Percentiles rank a stretch among this genome's conserved stretches.
These are phyloP conservation scores for Serranus cabrilla DNA, from an alignment of 2,797 vertebrate species.

Conservation along the genomic window DNA sequence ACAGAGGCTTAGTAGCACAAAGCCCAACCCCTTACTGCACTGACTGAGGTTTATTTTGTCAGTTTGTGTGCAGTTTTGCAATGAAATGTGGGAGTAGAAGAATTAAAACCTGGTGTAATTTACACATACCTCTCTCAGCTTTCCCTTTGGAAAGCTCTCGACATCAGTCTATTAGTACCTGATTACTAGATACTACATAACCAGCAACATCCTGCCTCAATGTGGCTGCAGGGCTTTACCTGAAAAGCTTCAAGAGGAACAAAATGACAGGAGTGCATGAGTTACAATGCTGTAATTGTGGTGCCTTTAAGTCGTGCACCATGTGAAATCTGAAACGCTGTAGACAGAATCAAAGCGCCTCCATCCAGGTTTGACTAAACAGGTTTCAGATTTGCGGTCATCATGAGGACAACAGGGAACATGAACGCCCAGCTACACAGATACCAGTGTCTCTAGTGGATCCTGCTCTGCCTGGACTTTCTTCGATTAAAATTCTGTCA, in stretches of 20 bases:
- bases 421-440: constrained; percentile 4
- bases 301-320: neutral
- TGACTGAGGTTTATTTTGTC: constrained; percentile 21
- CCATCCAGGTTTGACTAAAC: constrained; percentile 13
- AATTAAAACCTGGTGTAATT: constrained; percentile 34
- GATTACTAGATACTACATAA: constrained; percentile 21
- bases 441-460: neutral
- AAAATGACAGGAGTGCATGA: neutral
- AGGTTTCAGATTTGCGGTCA: constrained; percentile 16
- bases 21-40: constrained; percentile 1
- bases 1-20: constrained; percentile 7
- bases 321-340: constrained; percentile 16
- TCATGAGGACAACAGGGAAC: constrained; percentile 8
- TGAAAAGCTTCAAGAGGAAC: constrained; percentile 23
- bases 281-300: constrained; percentile 11
- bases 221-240: constrained; percentile 14
- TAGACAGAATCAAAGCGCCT: neutral
- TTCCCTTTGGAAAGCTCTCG: constrained; percentile 31
- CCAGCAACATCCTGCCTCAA: constrained; percentile 9
- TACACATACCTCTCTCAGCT: constrained; percentile 37
- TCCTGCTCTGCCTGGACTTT: neutral
- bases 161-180: constrained; percentile 29
- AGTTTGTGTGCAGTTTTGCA: constrained; percentile 21
- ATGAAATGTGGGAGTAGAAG: constrained; percentile 20
- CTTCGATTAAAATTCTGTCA: neutral